Conservation (phyloP, 2,113 vertebrate species). For the Bambusicola thoracicus region DNA sequence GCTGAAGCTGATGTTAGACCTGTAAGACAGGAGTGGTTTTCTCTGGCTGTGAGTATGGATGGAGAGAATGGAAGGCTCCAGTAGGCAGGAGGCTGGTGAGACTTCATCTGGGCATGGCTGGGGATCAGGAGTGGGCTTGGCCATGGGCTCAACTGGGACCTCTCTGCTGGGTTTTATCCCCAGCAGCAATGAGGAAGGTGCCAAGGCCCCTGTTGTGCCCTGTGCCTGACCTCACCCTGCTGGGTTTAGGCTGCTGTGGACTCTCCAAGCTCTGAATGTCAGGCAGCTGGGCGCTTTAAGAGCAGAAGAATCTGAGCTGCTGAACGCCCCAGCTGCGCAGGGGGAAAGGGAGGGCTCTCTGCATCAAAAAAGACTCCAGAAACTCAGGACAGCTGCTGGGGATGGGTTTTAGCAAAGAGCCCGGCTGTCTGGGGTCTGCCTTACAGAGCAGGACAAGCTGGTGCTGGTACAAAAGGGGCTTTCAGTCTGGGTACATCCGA, state of each 20-base stretch:
- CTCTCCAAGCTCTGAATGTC: neutral
- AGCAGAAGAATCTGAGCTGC: neutral
- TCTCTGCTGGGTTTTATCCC: neutral
- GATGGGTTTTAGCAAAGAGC: neutral
- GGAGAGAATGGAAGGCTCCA: neutral
- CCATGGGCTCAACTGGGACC: neutral
- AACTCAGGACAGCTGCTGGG: constrained; percentile 64
- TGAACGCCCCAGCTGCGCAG: constrained; percentile 24
- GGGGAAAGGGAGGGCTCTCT: neutral
- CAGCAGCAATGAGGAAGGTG: fast-evolving
- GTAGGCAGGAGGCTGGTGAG: neutral
- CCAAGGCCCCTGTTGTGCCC: neutral
- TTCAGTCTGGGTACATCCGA: constrained; percentile 31
- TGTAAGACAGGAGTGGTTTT: neutral
- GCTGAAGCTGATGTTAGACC: neutral
- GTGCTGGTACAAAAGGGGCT: constrained; percentile 43
- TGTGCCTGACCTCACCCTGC: fast-evolving
- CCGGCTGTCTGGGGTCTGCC: constrained; percentile 39
- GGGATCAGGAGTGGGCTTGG: neutral
- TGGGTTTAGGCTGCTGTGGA: neutral
- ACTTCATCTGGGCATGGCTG: neutral
- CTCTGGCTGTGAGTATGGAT: fast-evolving
- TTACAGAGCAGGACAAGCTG: neutral
- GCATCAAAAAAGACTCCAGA: neutral
- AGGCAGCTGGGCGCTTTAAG: neutral